A percentile compares a stretch with the other conserved stretches of the same genome.
Conservation (phyloP, 2,888 invertebrate species). For the Lucinisca nassula region DNA sequence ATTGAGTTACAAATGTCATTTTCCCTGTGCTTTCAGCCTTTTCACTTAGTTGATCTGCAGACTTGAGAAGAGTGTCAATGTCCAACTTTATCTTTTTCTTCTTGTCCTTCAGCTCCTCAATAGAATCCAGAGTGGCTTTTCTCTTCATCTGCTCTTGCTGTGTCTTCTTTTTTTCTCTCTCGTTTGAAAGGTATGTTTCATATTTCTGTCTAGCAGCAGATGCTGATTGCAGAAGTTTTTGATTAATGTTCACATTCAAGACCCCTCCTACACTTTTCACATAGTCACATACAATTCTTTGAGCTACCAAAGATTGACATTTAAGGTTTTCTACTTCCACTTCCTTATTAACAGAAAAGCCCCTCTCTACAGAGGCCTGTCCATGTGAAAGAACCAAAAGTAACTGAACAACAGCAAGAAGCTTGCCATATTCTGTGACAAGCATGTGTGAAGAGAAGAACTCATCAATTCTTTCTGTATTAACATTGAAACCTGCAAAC, state of each 20-base stretch:
- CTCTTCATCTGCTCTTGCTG: constrained; percentile 20
- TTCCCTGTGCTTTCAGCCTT: too few relatives aligned
- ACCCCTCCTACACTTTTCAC: constrained; percentile 51
- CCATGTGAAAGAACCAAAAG: constrained; percentile 72
- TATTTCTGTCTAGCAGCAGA: constrained; percentile 46
- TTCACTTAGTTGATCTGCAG: constrained; percentile 38
- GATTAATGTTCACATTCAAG: constrained; percentile 42
- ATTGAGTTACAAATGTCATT: too few relatives aligned
- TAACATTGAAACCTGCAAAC: constrained; percentile 37
- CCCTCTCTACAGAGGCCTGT: constrained; percentile 73
- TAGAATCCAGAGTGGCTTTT: constrained; percentile 21
- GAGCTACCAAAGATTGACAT: constrained; percentile 61
- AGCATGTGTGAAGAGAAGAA: constrained; percentile 39
- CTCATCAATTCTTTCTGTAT: constrained; percentile 32
- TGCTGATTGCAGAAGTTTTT: constrained; percentile 29
- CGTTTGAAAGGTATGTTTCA: constrained; percentile 27
- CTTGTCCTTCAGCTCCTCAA: constrained; percentile 34
- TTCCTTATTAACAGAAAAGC: constrained; percentile 75
- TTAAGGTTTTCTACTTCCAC: constrained; percentile 64
- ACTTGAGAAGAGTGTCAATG: constrained; percentile 13
- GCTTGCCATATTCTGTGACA: neutral
- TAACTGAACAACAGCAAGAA: constrained; percentile 27
- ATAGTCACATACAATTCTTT: constrained; percentile 63
- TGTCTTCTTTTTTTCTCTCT: constrained; percentile 22
- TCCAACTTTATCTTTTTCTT: constrained; percentile 15